phyloP scores from a whole-genome alignment of 2,797 vertebrate species.

The Phoxinus dragarum region DNA sequence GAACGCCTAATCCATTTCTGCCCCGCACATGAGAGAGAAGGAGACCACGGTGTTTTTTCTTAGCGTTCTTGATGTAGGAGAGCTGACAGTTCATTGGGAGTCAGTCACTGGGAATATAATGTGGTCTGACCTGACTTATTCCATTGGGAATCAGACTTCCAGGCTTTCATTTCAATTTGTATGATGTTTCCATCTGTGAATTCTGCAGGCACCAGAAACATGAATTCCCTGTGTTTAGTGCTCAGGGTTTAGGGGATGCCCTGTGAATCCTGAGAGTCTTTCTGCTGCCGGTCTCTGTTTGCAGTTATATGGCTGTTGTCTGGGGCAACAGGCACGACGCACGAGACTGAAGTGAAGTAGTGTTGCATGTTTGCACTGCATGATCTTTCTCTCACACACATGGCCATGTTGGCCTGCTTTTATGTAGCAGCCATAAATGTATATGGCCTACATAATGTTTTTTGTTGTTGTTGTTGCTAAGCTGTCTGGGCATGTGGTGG shows the following conservation, averaged over 20 bases:
- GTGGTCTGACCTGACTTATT: not conserved
- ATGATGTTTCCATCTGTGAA: not conserved
- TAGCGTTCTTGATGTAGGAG: not conserved
- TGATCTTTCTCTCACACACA: not conserved
- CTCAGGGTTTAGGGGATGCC: not conserved
- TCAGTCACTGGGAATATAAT: not conserved
- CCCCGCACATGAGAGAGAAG: slow-evolving; percentile 64
- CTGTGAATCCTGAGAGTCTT: not conserved
- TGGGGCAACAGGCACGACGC: too few species aligned
- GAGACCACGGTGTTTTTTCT: slow-evolving; percentile 50
- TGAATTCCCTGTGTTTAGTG: not conserved
- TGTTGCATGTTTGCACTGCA: not conserved
- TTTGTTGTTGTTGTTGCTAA: not conserved
- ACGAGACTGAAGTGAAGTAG: not conserved
- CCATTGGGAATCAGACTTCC: not conserved
- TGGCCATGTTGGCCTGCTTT: not conserved
- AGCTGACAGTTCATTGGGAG: not conserved
- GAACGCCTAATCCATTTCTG: slow-evolving; percentile 72
- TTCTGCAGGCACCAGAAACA: not conserved
- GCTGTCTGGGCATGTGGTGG: not conserved
- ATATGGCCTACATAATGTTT: not conserved
- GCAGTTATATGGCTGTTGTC: not conserved
- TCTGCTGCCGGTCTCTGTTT: not conserved
- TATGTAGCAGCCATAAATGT: not conserved
- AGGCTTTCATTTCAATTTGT: not conserved